Percentiles rank a stretch among this genome's conserved stretches.
Conservation (phyloP, 2,888 invertebrate genomes). For the Caenorhabditis imperialis region DNA sequence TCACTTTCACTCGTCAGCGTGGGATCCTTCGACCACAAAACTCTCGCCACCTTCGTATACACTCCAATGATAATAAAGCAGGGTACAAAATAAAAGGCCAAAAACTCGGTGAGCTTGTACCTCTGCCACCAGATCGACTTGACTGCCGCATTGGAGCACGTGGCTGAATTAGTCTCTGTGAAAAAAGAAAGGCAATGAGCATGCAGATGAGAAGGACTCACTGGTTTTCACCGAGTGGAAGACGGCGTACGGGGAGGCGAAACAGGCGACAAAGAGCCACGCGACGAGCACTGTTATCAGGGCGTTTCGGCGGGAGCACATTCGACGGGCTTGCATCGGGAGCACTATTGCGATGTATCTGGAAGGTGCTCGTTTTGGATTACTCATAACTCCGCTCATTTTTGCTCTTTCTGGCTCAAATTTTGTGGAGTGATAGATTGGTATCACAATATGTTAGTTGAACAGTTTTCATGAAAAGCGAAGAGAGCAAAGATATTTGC, state of each 20-base stretch:
- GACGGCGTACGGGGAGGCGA: slow-evolving; percentile 72
- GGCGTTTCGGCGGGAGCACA: slow-evolving; percentile 66
- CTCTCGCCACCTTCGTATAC: slow-evolving; percentile 65
- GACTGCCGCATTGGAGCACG: slow-evolving; percentile 61
- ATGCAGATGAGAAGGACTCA: slow-evolving; percentile 5
- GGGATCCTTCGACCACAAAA: slow-evolving; percentile 73
- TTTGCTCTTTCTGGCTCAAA: too few relatives aligned
- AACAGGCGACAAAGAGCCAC: slow-evolving; percentile 68
- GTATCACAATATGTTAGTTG: too few relatives aligned
- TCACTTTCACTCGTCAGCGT: slow-evolving; percentile 64
- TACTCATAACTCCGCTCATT: too few relatives aligned
- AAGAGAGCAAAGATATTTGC: too few relatives aligned
- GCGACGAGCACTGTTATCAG: slow-evolving; percentile 48
- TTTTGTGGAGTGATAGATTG: too few relatives aligned
- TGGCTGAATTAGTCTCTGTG: slow-evolving; percentile 18
- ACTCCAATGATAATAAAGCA: slow-evolving; percentile 71
- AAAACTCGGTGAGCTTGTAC: slow-evolving; percentile 73
- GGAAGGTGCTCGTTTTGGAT: too few relatives aligned
- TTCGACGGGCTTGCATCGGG: slow-evolving; percentile 73
- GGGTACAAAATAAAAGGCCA: slow-evolving; percentile 72
- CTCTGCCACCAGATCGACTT: slow-evolving; percentile 63
- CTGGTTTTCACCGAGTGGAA: slow-evolving; percentile 54
- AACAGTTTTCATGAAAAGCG: too few relatives aligned
- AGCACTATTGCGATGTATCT: slow-evolving; percentile 77
- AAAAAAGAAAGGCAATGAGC: background rate